Evolutionary conservation across 2,888 invertebrate species (phyloP).

Genomic region (Sinopyrophorus schimmeli): DNA sequence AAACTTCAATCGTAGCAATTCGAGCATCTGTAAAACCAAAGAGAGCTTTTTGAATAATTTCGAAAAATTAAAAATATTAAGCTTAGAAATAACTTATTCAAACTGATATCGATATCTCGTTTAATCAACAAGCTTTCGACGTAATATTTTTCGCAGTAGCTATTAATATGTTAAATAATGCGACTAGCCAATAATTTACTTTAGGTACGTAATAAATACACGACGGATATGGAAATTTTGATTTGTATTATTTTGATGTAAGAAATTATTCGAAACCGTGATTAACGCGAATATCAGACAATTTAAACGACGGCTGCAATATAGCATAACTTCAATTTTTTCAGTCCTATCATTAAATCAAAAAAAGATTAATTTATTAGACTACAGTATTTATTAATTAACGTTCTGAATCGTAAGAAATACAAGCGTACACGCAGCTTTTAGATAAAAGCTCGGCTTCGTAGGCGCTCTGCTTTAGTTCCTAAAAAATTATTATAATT

Average conservation of each 20-base stretch:
- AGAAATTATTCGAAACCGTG: constrained; percentile 16
- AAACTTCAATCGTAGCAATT: too few relatives aligned
- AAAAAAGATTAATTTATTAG: constrained; percentile 41
- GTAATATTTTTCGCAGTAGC: constrained; percentile 4
- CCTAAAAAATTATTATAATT: too few relatives aligned
- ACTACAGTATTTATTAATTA: constrained; percentile 40
- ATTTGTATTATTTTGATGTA: constrained; percentile 14
- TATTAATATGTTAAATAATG: constrained; percentile 3
- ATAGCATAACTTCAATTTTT: constrained; percentile 27
- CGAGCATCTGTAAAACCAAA: too few relatives aligned
- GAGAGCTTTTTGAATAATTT: too few relatives aligned
- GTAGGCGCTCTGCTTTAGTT: too few relatives aligned
- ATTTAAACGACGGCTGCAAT: constrained; percentile 25
- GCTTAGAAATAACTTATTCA: too few relatives aligned
- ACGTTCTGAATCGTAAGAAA: constrained; percentile 38
- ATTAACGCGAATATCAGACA: constrained; percentile 20
- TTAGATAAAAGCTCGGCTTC: constrained; percentile 29
- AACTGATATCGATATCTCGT: too few relatives aligned
- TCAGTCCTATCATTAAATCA: constrained; percentile 37
- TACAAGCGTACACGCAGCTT: constrained; percentile 34
- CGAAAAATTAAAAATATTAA: too few relatives aligned
- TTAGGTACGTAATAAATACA: constrained; percentile 10
- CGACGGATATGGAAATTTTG: constrained; percentile 19
- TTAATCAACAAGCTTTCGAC: constrained; percentile 1
- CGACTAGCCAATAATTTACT: constrained; percentile 4